Evolutionary conservation across 2,797 vertebrate species (phyloP), one percentile per base, ranked within the genome.

Genomic region (Phalloptychus januarius): DNA sequence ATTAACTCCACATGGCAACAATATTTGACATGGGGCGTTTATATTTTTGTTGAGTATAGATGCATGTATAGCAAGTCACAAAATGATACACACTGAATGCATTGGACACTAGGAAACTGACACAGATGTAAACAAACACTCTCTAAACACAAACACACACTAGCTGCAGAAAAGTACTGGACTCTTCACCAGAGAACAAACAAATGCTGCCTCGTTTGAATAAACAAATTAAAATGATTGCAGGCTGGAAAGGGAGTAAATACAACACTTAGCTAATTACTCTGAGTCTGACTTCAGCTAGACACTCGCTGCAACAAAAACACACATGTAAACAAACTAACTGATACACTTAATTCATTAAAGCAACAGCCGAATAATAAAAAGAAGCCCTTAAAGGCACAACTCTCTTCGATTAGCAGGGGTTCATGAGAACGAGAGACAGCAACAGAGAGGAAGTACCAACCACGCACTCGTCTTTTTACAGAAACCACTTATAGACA

Each of bases 181-280:
- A 80, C 72, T 87, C 74, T 71, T 78, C 42, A 61, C 42, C 25
- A 25, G 45, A 82, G 61, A 86, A 83, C 76, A 90, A 89, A 84
- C 85, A 86, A 85, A 82, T 45, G 75, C 78, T 83, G 81, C 72
- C 78, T 18, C 2, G 74, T 87, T 85, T 85, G 76, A 89, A 91
- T 86, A 91, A 93, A 92, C 89, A 93, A 90, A 93, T 94, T 85
- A 87, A 89, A 92, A 85, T 84, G 85, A 92, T 90, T 92, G 87
- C 88, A 89, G 89, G 89, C 88, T 86, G 87, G 89, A 90, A 84
- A 79, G 72, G 83, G 75, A 90, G 82, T 89, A 91, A 91, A 90
- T 83, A 79, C 82, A 90, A 90, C 91, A 92, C 91, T 93, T 89
- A 91, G 82, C 87, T 93, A 93, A 93, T 93, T 91, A 90, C 85